Percentiles rank a stretch among this genome's conserved stretches.
Conservation (phyloP, 2,888 invertebrate species). For the Acanthosepion lycidas region DNA sequence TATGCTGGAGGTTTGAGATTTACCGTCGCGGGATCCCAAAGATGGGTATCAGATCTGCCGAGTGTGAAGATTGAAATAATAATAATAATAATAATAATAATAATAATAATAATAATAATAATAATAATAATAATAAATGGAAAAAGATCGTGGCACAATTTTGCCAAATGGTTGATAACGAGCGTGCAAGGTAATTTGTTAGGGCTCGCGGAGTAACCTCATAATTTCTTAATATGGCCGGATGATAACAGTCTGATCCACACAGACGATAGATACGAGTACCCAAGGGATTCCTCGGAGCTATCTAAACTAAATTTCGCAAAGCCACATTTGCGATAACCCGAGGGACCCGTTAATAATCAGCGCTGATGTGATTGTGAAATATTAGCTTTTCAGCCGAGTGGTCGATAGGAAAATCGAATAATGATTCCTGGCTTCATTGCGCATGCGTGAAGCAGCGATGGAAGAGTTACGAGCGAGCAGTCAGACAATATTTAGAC, state of each 20-base stretch:
- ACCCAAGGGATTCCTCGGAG: no score
- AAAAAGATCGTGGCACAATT: not conserved
- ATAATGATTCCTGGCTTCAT: not conserved
- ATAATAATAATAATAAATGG: not conserved
- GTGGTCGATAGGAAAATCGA: not conserved
- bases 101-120: no score
- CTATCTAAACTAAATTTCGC: not conserved
- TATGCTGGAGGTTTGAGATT: not conserved
- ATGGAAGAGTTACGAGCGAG: not conserved
- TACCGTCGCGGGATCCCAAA: not conserved
- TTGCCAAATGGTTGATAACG: not conserved
- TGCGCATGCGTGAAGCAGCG: not conserved
- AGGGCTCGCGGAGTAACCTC: not conserved
- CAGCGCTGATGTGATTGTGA: slow-evolving; percentile 15
- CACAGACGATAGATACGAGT: not conserved
- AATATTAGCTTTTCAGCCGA: not conserved
- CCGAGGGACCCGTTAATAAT: not conserved
- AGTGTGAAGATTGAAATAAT: not conserved
- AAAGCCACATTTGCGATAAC: slow-evolving; percentile 11
- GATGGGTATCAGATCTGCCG: not conserved
- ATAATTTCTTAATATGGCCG: not conserved
- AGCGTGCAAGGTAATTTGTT: not conserved
- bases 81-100: not conserved
- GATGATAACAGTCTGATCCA: not conserved
- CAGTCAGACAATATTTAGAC: not conserved